Evolutionary conservation across 2,797 vertebrate species (phyloP).

Genomic region (Squalus acanthias): DNA sequence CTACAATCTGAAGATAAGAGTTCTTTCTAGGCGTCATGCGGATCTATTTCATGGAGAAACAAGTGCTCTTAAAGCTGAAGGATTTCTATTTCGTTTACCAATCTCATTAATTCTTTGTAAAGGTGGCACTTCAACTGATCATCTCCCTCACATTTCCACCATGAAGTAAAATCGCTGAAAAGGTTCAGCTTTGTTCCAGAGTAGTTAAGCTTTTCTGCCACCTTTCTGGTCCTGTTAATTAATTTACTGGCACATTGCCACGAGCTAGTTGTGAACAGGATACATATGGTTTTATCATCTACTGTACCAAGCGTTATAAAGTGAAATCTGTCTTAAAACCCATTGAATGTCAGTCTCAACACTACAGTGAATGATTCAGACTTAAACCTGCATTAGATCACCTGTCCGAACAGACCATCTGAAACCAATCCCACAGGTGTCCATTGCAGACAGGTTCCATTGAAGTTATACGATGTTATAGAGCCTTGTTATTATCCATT

Average conservation of each 20-base stretch:
- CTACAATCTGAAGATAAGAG: not conserved
- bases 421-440: not conserved
- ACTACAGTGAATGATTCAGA: constrained; percentile 19
- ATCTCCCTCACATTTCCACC: not conserved
- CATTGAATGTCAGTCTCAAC: constrained; percentile 7
- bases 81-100: not conserved
- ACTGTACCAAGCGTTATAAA: not conserved
- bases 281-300: not conserved
- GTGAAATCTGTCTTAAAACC: constrained; percentile 22
- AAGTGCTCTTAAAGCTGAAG: not conserved
- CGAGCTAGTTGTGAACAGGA: not conserved
- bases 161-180: not conserved
- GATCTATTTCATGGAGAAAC: not conserved
- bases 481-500: not conserved
- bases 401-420: not conserved
- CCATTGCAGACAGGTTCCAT: constrained; percentile 18
- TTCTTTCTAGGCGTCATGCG: not conserved
- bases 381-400: not conserved
- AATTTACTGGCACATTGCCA: constrained; percentile 9
- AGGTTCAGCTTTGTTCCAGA: not conserved
- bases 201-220: not conserved
- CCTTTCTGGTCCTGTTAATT: not conserved
- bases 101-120: not conserved
- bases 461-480: not conserved
- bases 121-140: not conserved